phyloP scores from a whole-genome alignment of 2,797 vertebrate species.

The Molossus alvarezi region DNA sequence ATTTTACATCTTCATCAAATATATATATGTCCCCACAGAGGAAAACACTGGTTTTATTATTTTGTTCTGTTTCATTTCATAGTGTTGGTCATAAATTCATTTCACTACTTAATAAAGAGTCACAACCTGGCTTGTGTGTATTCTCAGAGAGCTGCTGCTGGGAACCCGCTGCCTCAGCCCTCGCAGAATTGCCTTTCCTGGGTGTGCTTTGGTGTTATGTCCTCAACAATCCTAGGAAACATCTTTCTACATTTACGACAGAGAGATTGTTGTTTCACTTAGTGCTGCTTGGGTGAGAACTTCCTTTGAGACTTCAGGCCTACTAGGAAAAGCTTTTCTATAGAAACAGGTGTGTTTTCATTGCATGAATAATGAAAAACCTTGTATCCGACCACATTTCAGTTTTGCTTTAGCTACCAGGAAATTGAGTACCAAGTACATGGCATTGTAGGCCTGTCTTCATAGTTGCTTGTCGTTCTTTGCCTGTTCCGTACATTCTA shows the following conservation, averaged over 20 bases:
- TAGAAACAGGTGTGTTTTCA: background rate
- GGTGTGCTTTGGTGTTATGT: background rate
- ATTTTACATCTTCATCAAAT: background rate
- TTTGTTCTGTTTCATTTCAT: background rate
- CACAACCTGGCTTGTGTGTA: background rate
- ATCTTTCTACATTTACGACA: background rate
- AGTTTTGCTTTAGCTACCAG: background rate
- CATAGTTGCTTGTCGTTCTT: background rate
- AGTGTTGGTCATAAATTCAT: background rate
- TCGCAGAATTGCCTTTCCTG: background rate
- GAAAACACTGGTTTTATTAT: background rate
- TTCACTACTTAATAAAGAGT: background rate
- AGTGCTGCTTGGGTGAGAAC: background rate
- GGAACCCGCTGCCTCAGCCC: background rate
- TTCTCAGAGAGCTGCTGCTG: slow-evolving; percentile 21
- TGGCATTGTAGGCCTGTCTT: background rate
- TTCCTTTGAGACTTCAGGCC: background rate
- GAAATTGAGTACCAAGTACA: background rate
- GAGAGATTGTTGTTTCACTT: background rate
- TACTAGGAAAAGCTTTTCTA: background rate
- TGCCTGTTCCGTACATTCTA: background rate
- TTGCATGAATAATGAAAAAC: background rate
- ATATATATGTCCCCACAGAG: background rate
- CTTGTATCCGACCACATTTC: background rate
- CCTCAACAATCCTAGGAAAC: background rate